Evolutionary conservation across 2,888 invertebrate genomes (phyloP).

Genomic region (Heliconius cydno): DNA sequence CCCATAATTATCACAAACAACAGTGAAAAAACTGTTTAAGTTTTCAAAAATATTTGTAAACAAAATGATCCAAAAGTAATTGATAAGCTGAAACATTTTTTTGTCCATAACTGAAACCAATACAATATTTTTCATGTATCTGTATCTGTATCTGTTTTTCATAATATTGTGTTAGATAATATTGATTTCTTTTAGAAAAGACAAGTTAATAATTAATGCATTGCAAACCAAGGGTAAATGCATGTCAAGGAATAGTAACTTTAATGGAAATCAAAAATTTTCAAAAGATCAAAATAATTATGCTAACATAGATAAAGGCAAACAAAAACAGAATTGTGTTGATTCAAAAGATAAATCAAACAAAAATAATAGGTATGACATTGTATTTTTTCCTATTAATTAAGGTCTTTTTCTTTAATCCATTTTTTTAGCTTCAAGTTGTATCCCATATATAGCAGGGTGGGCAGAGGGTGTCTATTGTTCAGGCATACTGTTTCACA

Average conservation of each 20-base stretch:
- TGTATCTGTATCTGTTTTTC: too few relatives aligned
- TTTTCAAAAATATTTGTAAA: too few relatives aligned
- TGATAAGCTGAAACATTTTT: too few relatives aligned
- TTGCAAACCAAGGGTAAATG: constrained; percentile 56
- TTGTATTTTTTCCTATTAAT: not conserved
- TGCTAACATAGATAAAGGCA: constrained; percentile 4
- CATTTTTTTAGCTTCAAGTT: not conserved
- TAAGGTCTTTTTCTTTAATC: not conserved
- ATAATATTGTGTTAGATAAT: not conserved
- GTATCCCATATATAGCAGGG: not conserved
- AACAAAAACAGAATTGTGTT: not conserved
- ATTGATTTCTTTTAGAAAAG: constrained; percentile 64
- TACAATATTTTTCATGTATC: not conserved
- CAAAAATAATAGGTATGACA: constrained; percentile 39
- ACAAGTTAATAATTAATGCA: constrained; percentile 62
- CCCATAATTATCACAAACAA: too few relatives aligned
- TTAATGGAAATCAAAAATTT: constrained; percentile 7
- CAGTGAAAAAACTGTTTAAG: too few relatives aligned
- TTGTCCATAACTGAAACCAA: too few relatives aligned
- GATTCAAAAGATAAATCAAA: constrained; percentile 6
- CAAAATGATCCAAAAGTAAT: too few relatives aligned
- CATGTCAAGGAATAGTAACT: constrained; percentile 30
- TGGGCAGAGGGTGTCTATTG: not conserved
- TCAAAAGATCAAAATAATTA: constrained; percentile 25
- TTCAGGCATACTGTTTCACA: not conserved